Conservation (phyloP, 2,888 invertebrate species). For the Drosophila siamana region DNA sequence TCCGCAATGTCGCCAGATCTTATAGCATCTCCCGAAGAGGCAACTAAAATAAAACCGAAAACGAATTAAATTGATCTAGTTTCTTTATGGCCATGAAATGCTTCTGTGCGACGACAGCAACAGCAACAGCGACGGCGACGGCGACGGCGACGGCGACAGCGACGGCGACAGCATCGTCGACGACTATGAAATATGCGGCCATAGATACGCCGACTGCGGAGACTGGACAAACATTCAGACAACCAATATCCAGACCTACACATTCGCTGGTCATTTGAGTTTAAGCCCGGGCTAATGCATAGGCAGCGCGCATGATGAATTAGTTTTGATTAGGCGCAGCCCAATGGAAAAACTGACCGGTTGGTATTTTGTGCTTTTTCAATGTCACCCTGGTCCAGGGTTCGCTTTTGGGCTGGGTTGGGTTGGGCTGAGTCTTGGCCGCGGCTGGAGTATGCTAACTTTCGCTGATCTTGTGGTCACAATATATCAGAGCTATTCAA, state of each 20-base stretch:
- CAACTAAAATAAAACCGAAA: conserved; percentile 59
- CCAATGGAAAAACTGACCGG: conserved; percentile 28
- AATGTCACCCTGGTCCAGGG: conserved; percentile 35
- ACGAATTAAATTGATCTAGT: conserved; percentile 79
- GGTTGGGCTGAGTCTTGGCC: conserved; percentile 7
- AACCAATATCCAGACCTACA: conserved; percentile 14
- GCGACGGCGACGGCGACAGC: conserved; percentile 42
- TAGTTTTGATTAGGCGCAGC: conserved; percentile 71
- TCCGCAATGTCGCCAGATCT: conserved; percentile 76
- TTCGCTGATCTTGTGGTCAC: conserved; percentile 72
- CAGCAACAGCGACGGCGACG: conserved; percentile 34
- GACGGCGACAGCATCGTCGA: conserved; percentile 47
- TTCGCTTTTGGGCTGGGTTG: too few relatives aligned
- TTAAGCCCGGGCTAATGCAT: conserved; percentile 70
- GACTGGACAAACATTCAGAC: conserved; percentile 35
- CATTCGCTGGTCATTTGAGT: conserved; percentile 19
- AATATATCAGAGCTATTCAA: conserved; percentile 79
- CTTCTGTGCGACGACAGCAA: conserved; percentile 69
- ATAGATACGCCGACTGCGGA: conserved; percentile 64
- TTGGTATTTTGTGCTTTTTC: conserved; percentile 48
- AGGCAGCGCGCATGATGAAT: conserved; percentile 79
- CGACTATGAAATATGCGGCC: conserved; percentile 75
- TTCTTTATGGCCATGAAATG: conserved; percentile 77
- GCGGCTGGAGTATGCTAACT: conserved; percentile 46
- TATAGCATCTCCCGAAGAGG: conserved; percentile 21